These are phyloP conservation scores for Microhierax caerulescens DNA, from an alignment of 2,797 vertebrate species.

Conservation along the genomic window DNA sequence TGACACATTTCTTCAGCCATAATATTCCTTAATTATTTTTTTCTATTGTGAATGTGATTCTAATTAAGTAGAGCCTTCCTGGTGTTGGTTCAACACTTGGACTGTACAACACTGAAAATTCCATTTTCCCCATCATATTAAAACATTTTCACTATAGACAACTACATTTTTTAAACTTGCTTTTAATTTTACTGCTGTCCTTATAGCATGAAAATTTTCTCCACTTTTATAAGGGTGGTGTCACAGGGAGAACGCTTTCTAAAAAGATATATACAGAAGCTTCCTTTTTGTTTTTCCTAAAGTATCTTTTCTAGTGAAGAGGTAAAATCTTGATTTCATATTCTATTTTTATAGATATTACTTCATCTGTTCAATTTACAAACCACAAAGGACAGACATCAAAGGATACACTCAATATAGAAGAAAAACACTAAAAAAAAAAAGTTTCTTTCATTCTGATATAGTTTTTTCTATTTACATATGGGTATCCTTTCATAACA, in stretches of 20 bases:
- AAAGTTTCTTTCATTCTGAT: background rate
- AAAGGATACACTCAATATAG: background rate
- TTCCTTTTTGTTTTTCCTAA: background rate
- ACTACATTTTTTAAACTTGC: background rate
- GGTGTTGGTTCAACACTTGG: background rate
- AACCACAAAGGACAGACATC: background rate
- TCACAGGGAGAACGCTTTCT: background rate
- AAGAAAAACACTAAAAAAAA: background rate
- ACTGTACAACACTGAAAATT: background rate
- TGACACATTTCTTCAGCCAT: background rate
- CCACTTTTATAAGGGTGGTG: background rate
- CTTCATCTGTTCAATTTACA: background rate
- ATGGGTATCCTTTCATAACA: background rate
- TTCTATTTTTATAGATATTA: background rate
- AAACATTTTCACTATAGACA: background rate
- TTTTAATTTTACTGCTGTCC: background rate
- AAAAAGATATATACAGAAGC: background rate
- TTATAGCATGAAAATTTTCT: background rate
- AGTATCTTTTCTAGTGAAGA: background rate
- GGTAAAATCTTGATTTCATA: background rate
- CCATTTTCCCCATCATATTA: background rate
- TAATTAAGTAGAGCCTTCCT: background rate
- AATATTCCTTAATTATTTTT: background rate
- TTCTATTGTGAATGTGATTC: background rate
- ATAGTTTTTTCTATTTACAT: background rate